phyloP scores from a whole-genome alignment of 2,113 vertebrate species.

The Hyaena hyaena region DNA sequence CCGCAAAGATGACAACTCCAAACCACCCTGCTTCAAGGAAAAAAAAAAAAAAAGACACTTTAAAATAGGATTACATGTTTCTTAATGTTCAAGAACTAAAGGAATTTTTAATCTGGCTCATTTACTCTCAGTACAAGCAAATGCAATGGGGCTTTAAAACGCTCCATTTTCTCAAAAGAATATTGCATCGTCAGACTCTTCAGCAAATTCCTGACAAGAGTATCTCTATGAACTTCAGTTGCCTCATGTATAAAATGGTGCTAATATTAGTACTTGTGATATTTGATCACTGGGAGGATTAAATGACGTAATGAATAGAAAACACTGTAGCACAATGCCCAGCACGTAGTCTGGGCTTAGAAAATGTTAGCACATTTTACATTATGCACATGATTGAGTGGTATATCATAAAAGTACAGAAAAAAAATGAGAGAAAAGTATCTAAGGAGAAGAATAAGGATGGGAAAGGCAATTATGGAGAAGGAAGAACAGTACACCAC shows the following conservation, averaged over 20 bases:
- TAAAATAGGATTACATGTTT: conserved; percentile 17
- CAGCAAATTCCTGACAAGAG: background rate
- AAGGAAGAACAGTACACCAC: background rate
- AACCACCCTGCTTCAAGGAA: background rate
- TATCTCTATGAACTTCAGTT: background rate
- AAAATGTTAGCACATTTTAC: background rate
- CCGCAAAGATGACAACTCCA: conserved; percentile 56
- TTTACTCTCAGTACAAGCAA: background rate
- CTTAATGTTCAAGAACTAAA: background rate
- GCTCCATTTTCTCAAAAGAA: background rate
- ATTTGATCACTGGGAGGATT: background rate
- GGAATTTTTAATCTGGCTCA: background rate
- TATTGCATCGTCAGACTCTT: background rate
- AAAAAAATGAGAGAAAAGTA: background rate
- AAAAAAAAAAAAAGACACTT: background rate
- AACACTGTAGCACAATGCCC: background rate
- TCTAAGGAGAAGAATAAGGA: background rate
- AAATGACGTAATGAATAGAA: background rate
- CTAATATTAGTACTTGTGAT: background rate
- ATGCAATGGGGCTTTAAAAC: background rate
- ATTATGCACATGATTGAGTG: background rate
- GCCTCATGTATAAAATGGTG: background rate
- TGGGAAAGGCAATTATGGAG: background rate
- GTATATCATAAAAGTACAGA: background rate
- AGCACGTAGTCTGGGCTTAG: background rate